phyloP scores from a whole-genome alignment of 2,888 invertebrate genomes.

The Tipula vernalis region DNA sequence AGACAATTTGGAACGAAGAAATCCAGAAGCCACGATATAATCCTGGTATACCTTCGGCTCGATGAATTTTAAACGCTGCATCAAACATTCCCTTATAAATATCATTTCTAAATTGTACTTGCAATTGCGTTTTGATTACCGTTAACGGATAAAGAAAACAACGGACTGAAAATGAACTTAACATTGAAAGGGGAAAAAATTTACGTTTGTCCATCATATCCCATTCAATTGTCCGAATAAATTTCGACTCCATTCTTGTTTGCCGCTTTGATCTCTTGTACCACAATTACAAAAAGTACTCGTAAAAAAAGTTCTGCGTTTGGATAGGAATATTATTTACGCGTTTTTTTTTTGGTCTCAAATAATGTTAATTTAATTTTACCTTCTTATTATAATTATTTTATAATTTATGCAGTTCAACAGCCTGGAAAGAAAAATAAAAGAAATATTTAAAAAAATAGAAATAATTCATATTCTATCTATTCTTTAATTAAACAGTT shows the following conservation, averaged over 20 bases:
- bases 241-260: not conserved
- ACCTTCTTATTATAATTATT: not conserved
- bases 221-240: constrained; percentile 83
- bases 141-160: constrained; percentile 83
- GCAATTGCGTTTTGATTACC: constrained; percentile 87
- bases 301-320: not conserved
- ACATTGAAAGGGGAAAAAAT: constrained; percentile 84
- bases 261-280: not conserved
- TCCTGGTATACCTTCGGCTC: constrained; percentile 70
- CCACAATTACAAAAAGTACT: not conserved
- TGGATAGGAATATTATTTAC: not conserved
- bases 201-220: constrained; percentile 95
- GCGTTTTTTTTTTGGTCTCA: not conserved
- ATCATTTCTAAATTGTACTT: constrained; percentile 70
- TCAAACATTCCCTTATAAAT: constrained; percentile 79
- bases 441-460: not conserved
- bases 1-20: constrained; percentile 75
- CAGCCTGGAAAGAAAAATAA: not conserved
- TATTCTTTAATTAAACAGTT: too few species aligned
- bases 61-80: constrained; percentile 77
- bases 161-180: constrained; percentile 49
- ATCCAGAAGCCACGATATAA: constrained; percentile 93
- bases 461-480: not conserved
- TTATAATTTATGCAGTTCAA: not conserved
- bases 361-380: not conserved